Conservation (phyloP, 1,140 invertebrate genomes). For the Zaprionus ornatus region DNA sequence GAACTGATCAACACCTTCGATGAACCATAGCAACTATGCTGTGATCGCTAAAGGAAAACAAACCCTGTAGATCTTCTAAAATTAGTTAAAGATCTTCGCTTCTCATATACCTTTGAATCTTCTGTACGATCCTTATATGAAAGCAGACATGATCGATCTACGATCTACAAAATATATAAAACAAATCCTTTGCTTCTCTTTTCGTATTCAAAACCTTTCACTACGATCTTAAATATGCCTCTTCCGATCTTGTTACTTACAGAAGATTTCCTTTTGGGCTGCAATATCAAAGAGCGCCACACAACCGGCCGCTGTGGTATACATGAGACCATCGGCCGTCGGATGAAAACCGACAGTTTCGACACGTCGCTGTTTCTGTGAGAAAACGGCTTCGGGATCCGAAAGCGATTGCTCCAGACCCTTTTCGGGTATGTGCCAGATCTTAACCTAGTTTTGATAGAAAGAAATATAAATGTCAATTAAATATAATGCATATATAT, state of each 20-base stretch:
- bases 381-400: conserved; percentile 91
- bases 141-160: too few relatives aligned
- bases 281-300: conserved; percentile 95
- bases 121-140: too few relatives aligned
- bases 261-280: conserved; percentile 91
- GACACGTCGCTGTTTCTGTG: conserved; percentile 91
- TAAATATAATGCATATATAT: not conserved
- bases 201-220: not conserved
- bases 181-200: too few relatives aligned
- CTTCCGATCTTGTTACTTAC: conserved; percentile 83
- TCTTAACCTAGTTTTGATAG: too few relatives aligned
- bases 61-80: too few relatives aligned
- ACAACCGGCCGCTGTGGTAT: conserved; percentile 91
- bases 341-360: conserved; percentile 95
- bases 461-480: not conserved
- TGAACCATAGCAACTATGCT: too few relatives aligned
- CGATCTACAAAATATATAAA: too few relatives aligned
- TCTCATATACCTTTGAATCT: too few relatives aligned
- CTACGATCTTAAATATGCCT: conserved; percentile 2
- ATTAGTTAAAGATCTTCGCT: too few relatives aligned
- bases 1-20: too few relatives aligned
- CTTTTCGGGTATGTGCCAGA: conserved; percentile 93
- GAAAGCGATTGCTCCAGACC: conserved; percentile 91
- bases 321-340: conserved; percentile 92
- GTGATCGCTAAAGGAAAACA: too few relatives aligned